Evolutionary conservation across 2,888 invertebrate species (phyloP), one percentile per base, ranked within the genome.

Genomic region (Drosophila tripunctata): DNA sequence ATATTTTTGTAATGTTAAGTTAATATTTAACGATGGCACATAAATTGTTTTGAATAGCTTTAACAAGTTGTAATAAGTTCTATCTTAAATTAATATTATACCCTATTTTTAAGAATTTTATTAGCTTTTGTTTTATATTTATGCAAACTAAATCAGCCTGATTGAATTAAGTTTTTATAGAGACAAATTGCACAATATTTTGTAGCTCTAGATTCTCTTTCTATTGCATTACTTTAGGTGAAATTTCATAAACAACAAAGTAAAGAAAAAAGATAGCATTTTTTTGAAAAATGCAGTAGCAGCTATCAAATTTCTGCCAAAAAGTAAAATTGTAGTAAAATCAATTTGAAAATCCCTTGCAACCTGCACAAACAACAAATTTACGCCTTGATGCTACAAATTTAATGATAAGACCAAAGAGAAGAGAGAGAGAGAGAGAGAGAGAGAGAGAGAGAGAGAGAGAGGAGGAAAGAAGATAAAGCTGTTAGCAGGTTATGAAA

Each of bases 351-450:
- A 70, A 55, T 67, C 52, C 47, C 41, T 19, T 54, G 69, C 38
- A 47, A 27, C 35, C 24, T 30, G 38, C 41, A 40, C 24, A 44
- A 57, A 41, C 31, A 75, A 67, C 38, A 64, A 65, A 52, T 58
- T 63, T 45, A n/a, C 57, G 30, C 47, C 67, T 62, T 66, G 41
- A 62, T 38, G 61, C 51, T 51, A 57, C 73, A 70, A 58, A 66
- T 67, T 75, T 66, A 63, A 84, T 66, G 69, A 73, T 65, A 77
- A 67, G 47, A 45, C n/a, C 45, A 21, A 35, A 21, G 36, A 31
- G 17, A 17, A 36, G 21, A 4, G 21, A 14, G 0, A 5, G 21
- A 33, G 3, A 15, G 10, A n/a, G 10, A 6, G 1, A 24, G 22
- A 4, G 12, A n/a, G 12, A 15, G n/a, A n/a, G 10, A 17, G 15